Base-by-base conservation (phyloP, 2,797 vertebrate genomes). In the Delichon dasypus region DNA sequence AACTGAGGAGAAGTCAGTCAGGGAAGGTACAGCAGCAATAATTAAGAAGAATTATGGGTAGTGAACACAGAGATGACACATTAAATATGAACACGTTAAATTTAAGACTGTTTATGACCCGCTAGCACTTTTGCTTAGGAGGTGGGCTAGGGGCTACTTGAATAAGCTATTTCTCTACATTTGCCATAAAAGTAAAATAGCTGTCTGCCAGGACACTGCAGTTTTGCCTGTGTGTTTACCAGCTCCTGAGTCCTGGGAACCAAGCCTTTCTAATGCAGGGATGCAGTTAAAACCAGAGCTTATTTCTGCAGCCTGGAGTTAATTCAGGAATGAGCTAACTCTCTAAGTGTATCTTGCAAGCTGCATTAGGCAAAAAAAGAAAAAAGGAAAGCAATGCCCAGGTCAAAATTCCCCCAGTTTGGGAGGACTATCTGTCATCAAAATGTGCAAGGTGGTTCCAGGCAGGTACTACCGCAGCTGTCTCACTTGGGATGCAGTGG, bases 281-380 rank as follows among this genome's bases (percentile, higher is more conserved):
- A 83, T 44, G 40, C 80, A 64, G 68, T 85, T 88, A 79, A 91
- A 95, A 80, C 32, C 21, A 90, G 21, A 85, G 64, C 22, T 23
- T 83, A 48, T 53, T 93, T 94, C 51, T 77, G 58, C 48, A 90
- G 66, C 47, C 48, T 55, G 42, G 40, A 79, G 93, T 38, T 38
- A 91, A 71, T 26, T 61, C 74, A 44, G 72, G 42, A 68, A 88
- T 77, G 34, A 74, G 22, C 36, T 65, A 73, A 60, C 57, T 81
- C 57, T 42, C 17, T n/a, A 36, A 40, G 48, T 0, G 0, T 53
- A 78, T 53, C 67, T 71, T 74, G 36, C 50, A 94, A 88, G 11
- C 42, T 45, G 40, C 32, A 5, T 44, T 51, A 82, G 18, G 29
- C 11, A 38, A 71, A 84, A 83, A 87, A 61, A 57, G 0, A 16